Conservation (phyloP, 2,888 invertebrate species). For the Tromatobia lineatoria region DNA sequence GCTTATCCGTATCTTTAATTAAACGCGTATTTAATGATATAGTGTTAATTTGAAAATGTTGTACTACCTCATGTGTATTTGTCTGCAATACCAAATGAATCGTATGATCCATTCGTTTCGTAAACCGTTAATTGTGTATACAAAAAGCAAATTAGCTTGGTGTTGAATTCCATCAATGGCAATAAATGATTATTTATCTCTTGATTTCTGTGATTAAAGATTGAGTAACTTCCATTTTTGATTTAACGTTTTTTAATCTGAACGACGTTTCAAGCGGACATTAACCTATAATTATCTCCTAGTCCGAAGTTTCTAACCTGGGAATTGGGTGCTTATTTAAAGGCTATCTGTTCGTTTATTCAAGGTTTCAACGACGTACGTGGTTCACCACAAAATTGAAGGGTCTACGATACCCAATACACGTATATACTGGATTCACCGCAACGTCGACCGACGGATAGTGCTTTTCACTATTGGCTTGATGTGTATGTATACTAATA, state of each 20-base stretch:
- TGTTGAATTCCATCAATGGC: neutral
- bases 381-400: constrained; percentile 44
- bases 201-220: neutral
- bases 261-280: neutral
- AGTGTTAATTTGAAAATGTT: neutral
- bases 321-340: neutral
- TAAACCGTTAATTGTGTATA: neutral
- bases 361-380: constrained; percentile 7
- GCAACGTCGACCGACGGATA: constrained; percentile 48
- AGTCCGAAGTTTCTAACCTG: neutral
- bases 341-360: neutral
- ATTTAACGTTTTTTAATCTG: neutral
- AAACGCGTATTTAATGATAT: neutral
- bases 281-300: neutral
- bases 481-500: neutral
- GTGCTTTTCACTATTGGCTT: constrained; percentile 3
- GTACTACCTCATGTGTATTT: neutral
- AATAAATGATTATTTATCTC: neutral
- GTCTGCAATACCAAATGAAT: neutral
- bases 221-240: neutral
- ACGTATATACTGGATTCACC: constrained; percentile 33
- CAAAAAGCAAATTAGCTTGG: too few relatives aligned
- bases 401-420: constrained; percentile 15
- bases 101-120: neutral
- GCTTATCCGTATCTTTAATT: neutral